Evolutionary conservation across 2,797 vertebrate genomes (phyloP), one percentile per base, ranked within the genome.

Genomic region (Dromococcyx pavoninus): DNA sequence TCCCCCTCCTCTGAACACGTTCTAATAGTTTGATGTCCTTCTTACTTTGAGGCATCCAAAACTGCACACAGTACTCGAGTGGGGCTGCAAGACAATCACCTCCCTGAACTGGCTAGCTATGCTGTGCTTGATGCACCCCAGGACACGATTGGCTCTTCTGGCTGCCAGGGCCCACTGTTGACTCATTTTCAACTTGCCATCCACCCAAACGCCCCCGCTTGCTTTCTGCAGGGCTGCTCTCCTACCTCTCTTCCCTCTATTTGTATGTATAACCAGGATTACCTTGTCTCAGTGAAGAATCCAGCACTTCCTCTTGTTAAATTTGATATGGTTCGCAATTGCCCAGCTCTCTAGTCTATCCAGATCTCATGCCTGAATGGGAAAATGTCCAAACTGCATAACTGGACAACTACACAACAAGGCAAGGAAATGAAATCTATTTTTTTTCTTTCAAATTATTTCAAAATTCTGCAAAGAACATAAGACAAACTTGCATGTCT

Each of bases 21-120:
- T 25, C 19, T 21, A 37, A 30, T 30, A 64, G 17, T 28, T 24
- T 75, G 15, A 19, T 51, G 30, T 57, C 7, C 32, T 61, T 72
- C 10, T 37, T 44, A n/a, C n/a, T n/a, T 5, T n/a, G 32, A 83
- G 19, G n/a, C 0, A 1, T 28, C 12, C 37, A 51, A 51, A 71
- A 37, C 23, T 44, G 17, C 32, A 56, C 9, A 18, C 17, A 9
- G 30, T 17, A 5, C 16, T 70, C 1, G 0, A 57, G 13, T 8
- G 70, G 24, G 17, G 13, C n/a, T 0, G 0, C 27, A 64, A 43
- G 16, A 64, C 43, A 58, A 7, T 22, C 43, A 5, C 7, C 9
- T 50, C 27, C 16, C 37, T 33, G 0, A 1, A 23, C 46, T 0
- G 0, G 25, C 35, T n/a, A 17, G 5, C 15, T 2, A 17, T 25